These are phyloP conservation scores for Papilio aristodemus DNA, from an alignment of 1,140 invertebrate species.

Conservation along the genomic window DNA sequence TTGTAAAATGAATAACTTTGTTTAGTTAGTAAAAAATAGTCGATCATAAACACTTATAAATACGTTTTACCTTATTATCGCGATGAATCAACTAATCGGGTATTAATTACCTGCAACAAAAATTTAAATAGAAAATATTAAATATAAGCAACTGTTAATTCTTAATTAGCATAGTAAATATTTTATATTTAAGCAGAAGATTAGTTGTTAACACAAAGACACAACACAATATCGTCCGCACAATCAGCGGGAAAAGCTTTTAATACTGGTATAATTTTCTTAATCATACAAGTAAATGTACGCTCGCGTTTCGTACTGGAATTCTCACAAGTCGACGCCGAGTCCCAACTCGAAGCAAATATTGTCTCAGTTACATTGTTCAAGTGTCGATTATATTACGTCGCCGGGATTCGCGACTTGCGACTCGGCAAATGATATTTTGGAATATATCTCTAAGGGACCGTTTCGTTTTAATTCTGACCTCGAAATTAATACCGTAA, in stretches of 20 bases:
- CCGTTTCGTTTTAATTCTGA: constrained; percentile 31
- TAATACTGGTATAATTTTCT: constrained; percentile 41
- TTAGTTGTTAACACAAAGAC: constrained; percentile 20
- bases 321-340: constrained; percentile 34
- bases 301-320: constrained; percentile 15
- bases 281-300: constrained; percentile 39
- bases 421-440: constrained; percentile 32
- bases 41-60: too few species aligned
- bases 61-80: too few species aligned
- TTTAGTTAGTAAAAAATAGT: too few species aligned
- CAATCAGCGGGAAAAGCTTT: constrained; percentile 36
- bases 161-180: neutral
- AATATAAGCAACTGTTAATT: neutral
- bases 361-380: constrained; percentile 39
- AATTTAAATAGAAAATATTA: too few species aligned
- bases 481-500: constrained; percentile 23
- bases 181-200: neutral
- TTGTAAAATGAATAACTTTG: too few species aligned
- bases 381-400: constrained; percentile 38
- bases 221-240: constrained; percentile 14
- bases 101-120: too few species aligned
- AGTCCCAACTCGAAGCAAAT: constrained; percentile 36
- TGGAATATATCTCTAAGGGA: constrained; percentile 29
- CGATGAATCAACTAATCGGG: too few species aligned
- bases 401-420: constrained; percentile 24